Evolutionary conservation across 2,888 invertebrate species (phyloP).

Genomic region (Tryphoninae sp.): DNA sequence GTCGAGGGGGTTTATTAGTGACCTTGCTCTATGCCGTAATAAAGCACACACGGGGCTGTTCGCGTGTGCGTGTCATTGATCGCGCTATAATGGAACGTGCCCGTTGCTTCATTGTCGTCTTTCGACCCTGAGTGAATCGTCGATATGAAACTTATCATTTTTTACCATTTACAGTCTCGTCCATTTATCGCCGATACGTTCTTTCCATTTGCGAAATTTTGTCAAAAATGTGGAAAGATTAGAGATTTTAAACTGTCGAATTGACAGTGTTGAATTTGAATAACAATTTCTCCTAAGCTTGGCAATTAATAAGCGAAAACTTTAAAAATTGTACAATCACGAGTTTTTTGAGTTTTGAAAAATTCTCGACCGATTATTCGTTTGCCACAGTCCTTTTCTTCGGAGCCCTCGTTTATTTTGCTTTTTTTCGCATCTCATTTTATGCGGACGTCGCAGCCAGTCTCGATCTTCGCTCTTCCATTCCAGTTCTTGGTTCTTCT

Average conservation of each 20-base stretch:
- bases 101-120: constrained; percentile 38
- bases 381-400: constrained; percentile 59
- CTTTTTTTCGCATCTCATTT: not conserved
- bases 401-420: constrained; percentile 7
- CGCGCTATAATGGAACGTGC: constrained; percentile 48
- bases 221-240: too few relatives aligned
- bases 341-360: too few relatives aligned
- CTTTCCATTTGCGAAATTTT: too few relatives aligned
- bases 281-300: too few relatives aligned
- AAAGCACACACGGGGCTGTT: constrained; percentile 50
- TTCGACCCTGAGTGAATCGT: constrained; percentile 28
- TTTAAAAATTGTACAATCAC: too few relatives aligned
- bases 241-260: not conserved
- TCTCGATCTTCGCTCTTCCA: not conserved
- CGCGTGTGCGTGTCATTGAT: constrained; percentile 16
- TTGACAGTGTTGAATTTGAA: too few relatives aligned
- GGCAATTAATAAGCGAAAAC: too few relatives aligned
- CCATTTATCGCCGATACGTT: not conserved
- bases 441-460: not conserved
- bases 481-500: not conserved
- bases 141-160: constrained; percentile 21
- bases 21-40: constrained; percentile 53
- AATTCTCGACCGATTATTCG: constrained; percentile 29
- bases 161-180: constrained; percentile 22
- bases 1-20: constrained; percentile 55